Base-by-base conservation (phyloP, 2,797 vertebrate species). In the Synaphobranchus kaupii region DNA sequence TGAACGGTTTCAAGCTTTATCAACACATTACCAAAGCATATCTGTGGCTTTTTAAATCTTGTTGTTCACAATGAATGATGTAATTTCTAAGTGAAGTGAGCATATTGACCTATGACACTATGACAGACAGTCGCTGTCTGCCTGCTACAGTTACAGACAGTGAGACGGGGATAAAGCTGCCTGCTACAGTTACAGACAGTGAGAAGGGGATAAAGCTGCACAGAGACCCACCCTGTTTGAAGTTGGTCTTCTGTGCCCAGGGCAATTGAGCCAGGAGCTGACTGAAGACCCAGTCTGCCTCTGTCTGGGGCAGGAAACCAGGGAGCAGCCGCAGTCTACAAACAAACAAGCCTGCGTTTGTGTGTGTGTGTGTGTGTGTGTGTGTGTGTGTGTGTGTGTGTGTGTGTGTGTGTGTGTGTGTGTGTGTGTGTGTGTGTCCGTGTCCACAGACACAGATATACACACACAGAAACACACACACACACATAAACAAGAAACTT, bases 251-350 rank as follows among this genome's bases (percentile, higher is more conserved):
- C 94, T 98, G 98, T 81, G 96, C 95, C 98, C 98, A 99, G 10
- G 97, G 98, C 63, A 99, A 90, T 88, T 98, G 97, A 25, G 91
- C 94, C 1, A 97, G 92, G 68, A 99, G 96, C 0, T 96, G 97
- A 89, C 97, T 96, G 93, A 99, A 97, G 90, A 97, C 95, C 96
- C 97, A 97, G 94, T 98, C 96, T 0, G 97, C 98, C 92, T 99
- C 96, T 78, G 96, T 94, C 0, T 92, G 86, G 20, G 96, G 92
- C 87, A 99, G 93, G 91, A 99, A 99, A 44, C 93, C 95, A 81
- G 97, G 97, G 93, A 96, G 91, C 88, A 99, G 95, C 86, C 88
- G 90, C 86, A 99, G 93, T 90, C 98, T 97, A 89, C 80, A 86
- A 8, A 76, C 6, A 83, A 8, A 44, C 2, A 87, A 13, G 73